phyloP scores from a whole-genome alignment of 1,140 invertebrate species.

The fruit fly (Drosophila melanogaster) region Release_6_plus_ISO1_MT NC_004354.4:20780001-20780500 shows the following conservation, averaged over 20 bases:
- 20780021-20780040: constrained; percentile 67
- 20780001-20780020: constrained; percentile 38
- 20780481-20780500: too few relatives aligned
- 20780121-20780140: constrained; percentile 31
- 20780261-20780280: constrained; percentile 46
- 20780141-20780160: constrained; percentile 44
- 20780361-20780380: too few relatives aligned
- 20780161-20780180: constrained; percentile 39
- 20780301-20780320: too few relatives aligned
- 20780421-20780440: too few relatives aligned
- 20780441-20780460: too few relatives aligned
- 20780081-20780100: constrained; percentile 74
- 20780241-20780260: constrained; percentile 59
- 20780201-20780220: constrained; percentile 29
- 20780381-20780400: too few relatives aligned
- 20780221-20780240: constrained; percentile 64
- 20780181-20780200: background rate
- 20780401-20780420: too few relatives aligned
- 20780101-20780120: constrained; percentile 9
- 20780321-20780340: too few relatives aligned
- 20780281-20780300: constrained; percentile 4
- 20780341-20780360: too few relatives aligned
- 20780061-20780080: constrained; percentile 81
- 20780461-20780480: too few relatives aligned
- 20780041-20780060: constrained; percentile 83